Evolutionary conservation across 2,888 invertebrate species (phyloP).

Genomic region (Leucophora obtusa): DNA sequence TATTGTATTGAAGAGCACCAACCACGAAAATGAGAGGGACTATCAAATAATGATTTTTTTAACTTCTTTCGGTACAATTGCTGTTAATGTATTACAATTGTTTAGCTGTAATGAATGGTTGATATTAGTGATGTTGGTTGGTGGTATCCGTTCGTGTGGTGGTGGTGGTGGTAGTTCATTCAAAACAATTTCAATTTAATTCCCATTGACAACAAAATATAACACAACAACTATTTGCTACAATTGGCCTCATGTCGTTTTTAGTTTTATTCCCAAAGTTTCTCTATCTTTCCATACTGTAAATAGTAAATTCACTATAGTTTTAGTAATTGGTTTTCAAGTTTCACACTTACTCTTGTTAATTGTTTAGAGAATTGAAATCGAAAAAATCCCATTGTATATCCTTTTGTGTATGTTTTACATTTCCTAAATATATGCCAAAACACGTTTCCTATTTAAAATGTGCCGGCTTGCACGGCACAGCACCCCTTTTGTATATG

Average conservation of each 20-base stretch:
- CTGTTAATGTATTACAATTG: slow-evolving; percentile 42
- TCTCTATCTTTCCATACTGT: slow-evolving; percentile 49
- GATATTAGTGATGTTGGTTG: slow-evolving; percentile 26
- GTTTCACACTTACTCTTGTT: slow-evolving; percentile 55
- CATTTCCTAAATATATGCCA: slow-evolving; percentile 60
- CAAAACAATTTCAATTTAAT: slow-evolving; percentile 74
- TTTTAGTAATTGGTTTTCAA: slow-evolving; percentile 66
- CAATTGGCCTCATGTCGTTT: slow-evolving; percentile 67
- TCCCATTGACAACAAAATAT: slow-evolving; percentile 73
- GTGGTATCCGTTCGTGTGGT: slow-evolving; percentile 38
- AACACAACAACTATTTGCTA: slow-evolving; percentile 54
- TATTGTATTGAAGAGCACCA: slow-evolving; percentile 1
- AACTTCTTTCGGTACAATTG: slow-evolving; percentile 13
- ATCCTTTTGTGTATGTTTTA: slow-evolving; percentile 24
- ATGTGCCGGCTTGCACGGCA: not conserved
- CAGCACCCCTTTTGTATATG: not conserved
- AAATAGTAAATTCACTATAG: slow-evolving; percentile 66
- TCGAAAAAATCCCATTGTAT: slow-evolving; percentile 6
- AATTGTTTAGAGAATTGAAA: slow-evolving; percentile 28
- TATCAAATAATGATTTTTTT: slow-evolving; percentile 54
- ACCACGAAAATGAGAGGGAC: slow-evolving; percentile 23
- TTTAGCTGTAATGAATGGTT: slow-evolving; percentile 52
- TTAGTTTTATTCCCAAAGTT: slow-evolving; percentile 1
- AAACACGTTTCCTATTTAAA: slow-evolving; percentile 57
- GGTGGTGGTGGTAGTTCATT: slow-evolving; percentile 51